Evolutionary conservation across 2,113 vertebrate species (phyloP).

Genomic region (Triplophysa siluroides): DNA sequence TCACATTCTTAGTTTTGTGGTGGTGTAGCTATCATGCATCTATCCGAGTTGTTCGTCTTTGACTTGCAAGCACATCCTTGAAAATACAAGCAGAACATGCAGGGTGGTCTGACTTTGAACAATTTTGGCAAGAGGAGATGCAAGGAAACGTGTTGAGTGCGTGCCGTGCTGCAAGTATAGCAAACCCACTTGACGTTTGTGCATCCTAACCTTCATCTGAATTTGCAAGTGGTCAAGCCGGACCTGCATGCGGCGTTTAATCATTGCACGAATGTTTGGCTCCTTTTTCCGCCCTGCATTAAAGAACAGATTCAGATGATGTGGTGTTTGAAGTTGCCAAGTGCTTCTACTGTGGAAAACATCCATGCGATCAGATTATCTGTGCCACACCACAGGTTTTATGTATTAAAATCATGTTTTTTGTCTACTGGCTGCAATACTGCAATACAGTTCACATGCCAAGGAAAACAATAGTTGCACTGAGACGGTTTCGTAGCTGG

Average conservation of each 20-base stretch:
- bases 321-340: not conserved
- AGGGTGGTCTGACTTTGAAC: not conserved
- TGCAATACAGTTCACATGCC: slow-evolving; percentile 31
- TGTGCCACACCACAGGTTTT: not conserved
- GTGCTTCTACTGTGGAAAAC: not conserved
- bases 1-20: not conserved
- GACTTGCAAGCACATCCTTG: not conserved
- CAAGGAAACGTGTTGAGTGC: not conserved
- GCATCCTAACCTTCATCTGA: not conserved
- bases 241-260: not conserved
- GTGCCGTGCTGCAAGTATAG: not conserved
- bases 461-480: slow-evolving; percentile 5
- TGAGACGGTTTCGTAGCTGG: not conserved
- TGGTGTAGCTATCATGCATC: not conserved
- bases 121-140: not conserved
- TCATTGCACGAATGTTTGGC: not conserved
- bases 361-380: not conserved
- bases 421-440: not conserved
- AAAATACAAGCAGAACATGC: not conserved
- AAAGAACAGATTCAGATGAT: not conserved
- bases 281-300: not conserved
- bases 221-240: not conserved
- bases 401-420: not conserved
- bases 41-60: not conserved
- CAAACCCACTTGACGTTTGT: not conserved